These are phyloP conservation scores for Drosophila nigricruria DNA, from an alignment of 2,888 invertebrate species.

Conservation along the genomic window DNA sequence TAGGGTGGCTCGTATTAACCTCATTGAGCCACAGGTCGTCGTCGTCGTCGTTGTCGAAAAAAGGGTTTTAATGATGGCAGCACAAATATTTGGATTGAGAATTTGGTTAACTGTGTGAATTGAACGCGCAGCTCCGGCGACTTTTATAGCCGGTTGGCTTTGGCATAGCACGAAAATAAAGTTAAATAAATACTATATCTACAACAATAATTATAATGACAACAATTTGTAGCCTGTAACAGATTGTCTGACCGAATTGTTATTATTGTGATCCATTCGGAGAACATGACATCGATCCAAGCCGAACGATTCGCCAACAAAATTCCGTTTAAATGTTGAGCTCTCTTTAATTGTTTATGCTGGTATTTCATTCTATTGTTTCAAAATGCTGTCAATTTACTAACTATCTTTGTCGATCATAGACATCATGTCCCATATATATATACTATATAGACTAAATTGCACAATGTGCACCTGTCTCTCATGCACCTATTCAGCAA, in stretches of 20 bases:
- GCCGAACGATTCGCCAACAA: conserved; percentile 60
- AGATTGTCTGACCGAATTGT: conserved; percentile 53
- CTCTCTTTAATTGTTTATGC: conserved; percentile 72
- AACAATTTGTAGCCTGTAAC: conserved; percentile 36
- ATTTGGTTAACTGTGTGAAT: conserved; percentile 19
- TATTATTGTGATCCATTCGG: conserved; percentile 7
- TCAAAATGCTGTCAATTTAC: conserved; percentile 33
- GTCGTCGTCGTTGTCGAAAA: conserved; percentile 1
- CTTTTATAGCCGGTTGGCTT: conserved; percentile 26
- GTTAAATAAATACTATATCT: neutral
- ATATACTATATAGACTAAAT: conserved; percentile 3
- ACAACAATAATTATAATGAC: conserved; percentile 20
- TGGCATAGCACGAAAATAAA: neutral
- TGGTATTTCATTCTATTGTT: conserved; percentile 49
- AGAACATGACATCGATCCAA: conserved; percentile 37
- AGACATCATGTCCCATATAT: neutral
- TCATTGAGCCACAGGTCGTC: conserved; percentile 61
- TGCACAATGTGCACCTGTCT: neutral
- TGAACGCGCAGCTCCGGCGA: conserved; percentile 3
- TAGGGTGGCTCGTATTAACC: conserved; percentile 32
- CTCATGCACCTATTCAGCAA: conserved; percentile 7
- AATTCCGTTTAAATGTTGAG: conserved; percentile 78
- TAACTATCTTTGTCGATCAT: conserved; percentile 29
- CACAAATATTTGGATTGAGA: conserved; percentile 42
- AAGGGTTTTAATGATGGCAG: conserved; percentile 44